Base-by-base conservation (phyloP, 2,113 vertebrate species). In the Misgurnus anguillicaudatus region DNA sequence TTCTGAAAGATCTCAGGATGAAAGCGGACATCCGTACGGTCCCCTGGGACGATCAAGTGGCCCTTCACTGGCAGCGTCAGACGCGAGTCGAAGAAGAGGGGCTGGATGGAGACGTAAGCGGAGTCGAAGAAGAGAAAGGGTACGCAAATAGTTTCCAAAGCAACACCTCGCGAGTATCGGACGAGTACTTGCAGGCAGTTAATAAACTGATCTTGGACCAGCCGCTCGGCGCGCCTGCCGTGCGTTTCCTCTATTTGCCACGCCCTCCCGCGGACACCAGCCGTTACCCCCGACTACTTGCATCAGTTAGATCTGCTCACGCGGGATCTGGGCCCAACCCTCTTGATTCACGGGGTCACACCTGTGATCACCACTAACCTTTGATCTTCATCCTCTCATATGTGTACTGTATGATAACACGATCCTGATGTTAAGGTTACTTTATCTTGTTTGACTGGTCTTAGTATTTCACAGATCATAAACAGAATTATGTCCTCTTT, bases 301-400 rank as follows among this genome's bases (percentile, higher is more conserved):
- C 91, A 86, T 77, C 95, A 97, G 83, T 91, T 97, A 80, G 94
- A 97, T 72, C 85, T 95, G 85, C 92, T 97, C 81, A 96, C 94
- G 63, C 89, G 86, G 0, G 90, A 93, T 80, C 88, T 97, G 81
- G 96, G 96, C n/a, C 96, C 96, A 62, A 96, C 95, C 0, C 88
- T 97, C 78, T 92, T 97, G 60, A 95, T 96, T 84, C 95, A 97
- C 4, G 96, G 96, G 11, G 92, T 96, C 82, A 96, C 93, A 0
- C 95, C 95, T 0, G 96, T 97, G 85, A 95, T 95, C 88, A 96
- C 94, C 88, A 96, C 95, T 6, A 94, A 96, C 87, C 94, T 97
- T 17, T 97, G 87, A 94, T 57, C 66, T 61, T 24, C 79, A 36
- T 62, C 21, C 1, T 17, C 48, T 38, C 10, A 2, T 13, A 6